These are phyloP conservation scores for Lycocorax pyrrhopterus DNA, from an alignment of 2,113 vertebrate species.

Conservation along the genomic window DNA sequence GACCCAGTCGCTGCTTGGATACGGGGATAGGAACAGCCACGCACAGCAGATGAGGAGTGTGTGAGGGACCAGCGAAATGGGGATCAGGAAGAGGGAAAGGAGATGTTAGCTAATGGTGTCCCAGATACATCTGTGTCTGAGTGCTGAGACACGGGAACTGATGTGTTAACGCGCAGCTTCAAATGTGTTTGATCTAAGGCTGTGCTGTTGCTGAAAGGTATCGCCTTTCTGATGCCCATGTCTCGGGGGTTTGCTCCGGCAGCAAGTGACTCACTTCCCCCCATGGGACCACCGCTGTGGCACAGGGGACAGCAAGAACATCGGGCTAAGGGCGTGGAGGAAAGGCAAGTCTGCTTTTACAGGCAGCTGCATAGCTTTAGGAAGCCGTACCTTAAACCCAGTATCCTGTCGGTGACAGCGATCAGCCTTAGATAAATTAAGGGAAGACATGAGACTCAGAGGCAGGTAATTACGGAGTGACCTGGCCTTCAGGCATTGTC, in stretches of 20 bases:
- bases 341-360: not conserved
- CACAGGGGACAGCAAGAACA: not conserved
- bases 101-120: not conserved
- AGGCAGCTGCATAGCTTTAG: not conserved
- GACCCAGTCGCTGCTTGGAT: fast-evolving
- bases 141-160: not conserved
- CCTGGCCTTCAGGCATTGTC: not conserved
- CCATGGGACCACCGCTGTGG: not conserved
- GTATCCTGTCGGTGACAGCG: constrained; percentile 32
- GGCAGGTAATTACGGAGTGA: not conserved
- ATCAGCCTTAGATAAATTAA: not conserved
- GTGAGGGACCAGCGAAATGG: not conserved
- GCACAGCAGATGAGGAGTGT: not conserved
- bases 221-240: not conserved
- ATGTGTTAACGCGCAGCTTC: fast-evolving
- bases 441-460: not conserved
- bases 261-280: not conserved
- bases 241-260: not conserved
- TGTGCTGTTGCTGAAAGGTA: not conserved
- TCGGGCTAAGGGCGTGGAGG: not conserved
- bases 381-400: constrained; percentile 8
- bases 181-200: not conserved
- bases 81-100: not conserved
- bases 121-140: not conserved
- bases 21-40: fast-evolving